Evolutionary conservation across 2,888 invertebrate genomes (phyloP), one percentile per base, ranked within the genome.

Genomic region (Caenorhabditis angaria): DNA sequence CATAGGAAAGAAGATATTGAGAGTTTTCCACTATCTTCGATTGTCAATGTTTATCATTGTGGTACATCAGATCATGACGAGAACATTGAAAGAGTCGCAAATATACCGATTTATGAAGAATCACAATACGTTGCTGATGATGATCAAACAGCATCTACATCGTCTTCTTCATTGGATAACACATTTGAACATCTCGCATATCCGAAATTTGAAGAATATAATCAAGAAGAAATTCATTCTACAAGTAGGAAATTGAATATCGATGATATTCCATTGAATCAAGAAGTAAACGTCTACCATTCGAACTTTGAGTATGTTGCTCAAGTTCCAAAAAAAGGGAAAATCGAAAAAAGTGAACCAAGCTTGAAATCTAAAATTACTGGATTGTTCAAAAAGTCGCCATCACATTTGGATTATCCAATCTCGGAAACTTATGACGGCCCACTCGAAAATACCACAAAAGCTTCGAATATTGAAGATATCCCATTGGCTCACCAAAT

Each of bases 161-260:
- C 71, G 50, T 71, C 66, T 6, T 62, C 66, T 0, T 66, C 71
- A 12, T 29, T 58, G 0, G 70, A 65, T n/a, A 67, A 65, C 4
- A 56, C 66, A 8, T 76, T 76, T 29, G 76, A 71, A 22, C 56
- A 75, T 47, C 76, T 74, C 27, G 73, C 69, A 50, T 75, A 70
- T 55, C 76, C 76, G 48, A 48, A 29, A 22, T 61, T 65, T 59
- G 73, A 73, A 27, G 22, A 35, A 24, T 73, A 56, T 60, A 65
- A 61, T 51, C n/a, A n/a, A n/a, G 73, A 71, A 32, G 65, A 70
- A n/a, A 5, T 73, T 41, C 60, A 65, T 22, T 20, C 27, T 54
- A 61, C 60, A 20, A 5, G 25, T 8, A 22, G 51, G 24, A 6
- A 22, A 51, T 8, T 5, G 8, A 56, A 61, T 27, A 32, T 56